Evolutionary conservation across 2,888 invertebrate genomes (phyloP), one percentile per base, ranked within the genome.

Genomic region (Macrosiphum euphorbiae): DNA sequence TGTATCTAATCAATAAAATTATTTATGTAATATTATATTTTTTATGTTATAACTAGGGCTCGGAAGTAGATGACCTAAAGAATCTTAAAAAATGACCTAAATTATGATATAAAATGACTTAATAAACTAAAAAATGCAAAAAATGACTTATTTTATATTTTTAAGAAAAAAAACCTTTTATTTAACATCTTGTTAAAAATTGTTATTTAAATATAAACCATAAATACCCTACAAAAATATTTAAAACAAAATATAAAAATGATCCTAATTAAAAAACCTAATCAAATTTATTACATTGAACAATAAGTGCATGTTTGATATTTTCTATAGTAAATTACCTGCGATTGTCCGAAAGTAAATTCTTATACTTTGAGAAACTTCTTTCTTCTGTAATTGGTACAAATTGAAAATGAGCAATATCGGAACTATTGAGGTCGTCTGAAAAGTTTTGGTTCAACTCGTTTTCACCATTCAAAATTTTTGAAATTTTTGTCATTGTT

Each of bases 261-360:
- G 84, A 61, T 61, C 28, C 61, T 61, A 28, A 28, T 61, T 61
- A 61, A 61, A 61, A 84, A 52, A 91, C 13, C 52, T 91, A 91
- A 84, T 91, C 41, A 91, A 84, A 91, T 52, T 91, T 91, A 84
- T 90, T 78, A 90, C 78, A 78, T 90, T 90, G 90, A 78, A 78
- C 16, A 52, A 90, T 90, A 50, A 88, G n/a, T 88, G 50, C 26
- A 88, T 55, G 88, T 20, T 55, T 88, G 13, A 88, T 88, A 88
- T 88, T 55, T 88, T 90, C 47, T 28, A 67, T 28, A 90, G 0
- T 90, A 67, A 90, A 85, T 41, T 55, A 84, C 5, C 55, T 20
- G 52, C 85, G 28, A 41, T 91, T 78, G 24, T 78, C 78, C 2
- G 88, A 88, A 24, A 86, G n/a, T n/a, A 58, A 88, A 88, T 88